Base-by-base conservation (phyloP, 2,888 invertebrate species). In the Cephus pulcher region DNA sequence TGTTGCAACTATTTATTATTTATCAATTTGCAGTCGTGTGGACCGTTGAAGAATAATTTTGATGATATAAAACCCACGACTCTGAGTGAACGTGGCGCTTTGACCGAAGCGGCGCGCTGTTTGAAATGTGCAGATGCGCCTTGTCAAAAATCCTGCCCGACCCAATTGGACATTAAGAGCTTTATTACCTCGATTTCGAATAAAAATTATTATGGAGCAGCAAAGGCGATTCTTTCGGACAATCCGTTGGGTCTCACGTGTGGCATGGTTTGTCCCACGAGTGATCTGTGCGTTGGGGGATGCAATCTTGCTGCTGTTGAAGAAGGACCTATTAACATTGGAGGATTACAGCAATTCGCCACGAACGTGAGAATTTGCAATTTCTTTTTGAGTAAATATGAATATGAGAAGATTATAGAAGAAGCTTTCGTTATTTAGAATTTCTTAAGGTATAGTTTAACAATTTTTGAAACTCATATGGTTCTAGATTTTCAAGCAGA, bases 251-350 rank as follows among this genome's bases (percentile, higher is more conserved):
- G 98, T 0, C 93, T 98, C 2, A 97, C 98, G 0, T 98, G 98
- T 87, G 98, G 98, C 35, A 99, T 99, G 99, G 99, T 99, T 34
- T 99, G 99, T 86, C 99, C 99, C 3, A 99, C 99, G 0, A 98
- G 98, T 89, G 99, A 99, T 92, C 94, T 99, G 1, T 99, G 99
- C 91, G 99, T 99, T 0, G 99, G 99, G 0, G 98, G 98, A 0
- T 99, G 99, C 92, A 99, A 99, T 92, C 93, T 99, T 12, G 96
- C 97, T 89, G 99, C 98, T 0, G 95, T 96, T 12, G 99, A 99
- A 91, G 99, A 99, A 91, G 99, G 99, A 0, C 96, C 99, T 0
- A 99, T 99, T 86, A 99, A 99, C 90, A 99, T 99, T 86, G 99
- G 99, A 0, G 99, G 99, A 0, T 93, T 99, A 68, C 99, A 99